Base-by-base conservation (phyloP, 2,113 vertebrate genomes). In the Epinephelus moara region DNA sequence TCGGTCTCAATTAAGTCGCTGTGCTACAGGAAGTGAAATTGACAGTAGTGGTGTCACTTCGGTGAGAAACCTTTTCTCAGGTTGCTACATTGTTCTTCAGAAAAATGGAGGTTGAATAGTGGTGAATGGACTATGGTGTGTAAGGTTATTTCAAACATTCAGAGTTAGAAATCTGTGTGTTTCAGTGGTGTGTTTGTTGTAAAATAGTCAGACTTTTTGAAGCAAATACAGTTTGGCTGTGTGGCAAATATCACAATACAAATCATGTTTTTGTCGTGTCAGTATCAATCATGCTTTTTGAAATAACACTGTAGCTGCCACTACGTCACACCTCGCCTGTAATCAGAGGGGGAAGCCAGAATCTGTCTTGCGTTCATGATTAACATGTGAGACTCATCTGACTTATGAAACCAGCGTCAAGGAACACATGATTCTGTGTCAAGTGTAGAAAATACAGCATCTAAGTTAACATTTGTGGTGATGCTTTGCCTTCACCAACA, bases 301-400 rank as follows among this genome's bases (percentile, higher is more conserved):
- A 19, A n/a, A 14, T 42, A 37, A 37, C 33, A 17, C 12, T 53
- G 67, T 18, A 23, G n/a, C 49, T 45, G n/a, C 0, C 27, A 45
- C 40, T 56, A 47, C 25, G 10, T 12, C 18, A 27, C 25, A 60
- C 5, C 10, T 6, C 11, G 9, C 30, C 9, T 59, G 21, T 13
- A 52, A 11, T 67, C 13, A 33, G 3, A 67, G 6, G 62, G 21
- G 27, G 23, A 74, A 56, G 14, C 17, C 4, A 21, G 6, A 45
- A 50, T 8, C 0, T 25, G 11, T 71, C 11, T 19, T 68, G 7
- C 0, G 67, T 60, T 76, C 67, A 45, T 37, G 25, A 50, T 77
- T 18, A 42, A 8, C 59, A 62, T 45, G 68, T 72, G 61, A 63
- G 25, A 27, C 15, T 50, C 25, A 37, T 50, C 55, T 78, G 63